Conservation (phyloP, 1,140 invertebrate species). For the Pseudomyrmex cubaensis region DNA sequence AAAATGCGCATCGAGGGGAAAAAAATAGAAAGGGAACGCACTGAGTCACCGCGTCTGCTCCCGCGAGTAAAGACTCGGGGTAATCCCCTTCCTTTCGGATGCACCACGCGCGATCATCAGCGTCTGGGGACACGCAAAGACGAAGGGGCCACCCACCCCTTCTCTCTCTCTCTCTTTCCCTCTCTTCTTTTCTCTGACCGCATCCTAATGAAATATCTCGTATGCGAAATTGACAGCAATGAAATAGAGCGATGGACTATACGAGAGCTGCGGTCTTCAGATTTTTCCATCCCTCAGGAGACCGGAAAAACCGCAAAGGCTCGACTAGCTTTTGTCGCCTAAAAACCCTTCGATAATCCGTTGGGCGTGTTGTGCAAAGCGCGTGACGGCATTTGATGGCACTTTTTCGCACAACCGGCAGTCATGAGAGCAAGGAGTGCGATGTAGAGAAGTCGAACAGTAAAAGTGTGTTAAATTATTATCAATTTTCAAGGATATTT, state of each 20-base stretch:
- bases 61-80: constrained; percentile 67
- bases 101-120: constrained; percentile 68
- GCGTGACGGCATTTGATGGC: constrained; percentile 1
- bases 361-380: background rate
- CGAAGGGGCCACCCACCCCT: constrained; percentile 12
- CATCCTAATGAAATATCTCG: constrained; percentile 80
- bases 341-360: constrained; percentile 33
- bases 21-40: background rate
- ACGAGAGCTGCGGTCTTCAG: constrained; percentile 29
- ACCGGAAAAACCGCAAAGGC: constrained; percentile 40
- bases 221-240: constrained; percentile 79
- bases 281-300: constrained; percentile 57
- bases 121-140: constrained; percentile 68
- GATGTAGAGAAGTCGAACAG: background rate
- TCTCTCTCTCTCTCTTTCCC: background rate
- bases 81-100: constrained; percentile 52
- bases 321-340: constrained; percentile 7
- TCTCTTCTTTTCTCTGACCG: constrained; percentile 57
- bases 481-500: too few relatives aligned
- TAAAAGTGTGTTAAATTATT: too few relatives aligned
- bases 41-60: constrained; percentile 56
- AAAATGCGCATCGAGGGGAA: constrained; percentile 28
- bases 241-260: constrained; percentile 78
- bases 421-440: background rate
- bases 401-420: background rate